Evolutionary conservation across 2,113 vertebrate species (phyloP).

Genomic region (Apeltes quadracus): DNA sequence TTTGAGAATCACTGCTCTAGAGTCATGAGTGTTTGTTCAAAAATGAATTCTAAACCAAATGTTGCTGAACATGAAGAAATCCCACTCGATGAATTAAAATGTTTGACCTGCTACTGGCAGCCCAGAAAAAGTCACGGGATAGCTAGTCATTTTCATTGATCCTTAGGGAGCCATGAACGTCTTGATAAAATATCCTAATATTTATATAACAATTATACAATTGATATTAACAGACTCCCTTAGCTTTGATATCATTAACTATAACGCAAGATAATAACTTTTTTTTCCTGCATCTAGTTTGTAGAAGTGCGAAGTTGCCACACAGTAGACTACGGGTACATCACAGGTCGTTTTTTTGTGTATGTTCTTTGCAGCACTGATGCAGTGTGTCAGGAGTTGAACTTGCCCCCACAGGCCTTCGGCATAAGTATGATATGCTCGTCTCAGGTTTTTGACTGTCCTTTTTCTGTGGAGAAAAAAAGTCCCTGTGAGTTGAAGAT

Average conservation of each 20-base stretch:
- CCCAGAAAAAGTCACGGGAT: background rate
- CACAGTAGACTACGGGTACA: background rate
- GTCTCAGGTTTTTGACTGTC: conserved; percentile 24
- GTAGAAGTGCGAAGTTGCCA: background rate
- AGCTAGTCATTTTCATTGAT: background rate
- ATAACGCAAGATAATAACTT: background rate
- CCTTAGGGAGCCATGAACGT: background rate
- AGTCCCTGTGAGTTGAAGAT: conserved; percentile 30
- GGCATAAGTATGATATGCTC: conserved; percentile 22
- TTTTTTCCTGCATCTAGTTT: background rate
- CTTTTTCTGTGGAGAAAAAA: conserved; percentile 19
- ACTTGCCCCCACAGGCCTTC: conserved; percentile 46
- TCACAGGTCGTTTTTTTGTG: background rate
- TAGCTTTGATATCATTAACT: background rate
- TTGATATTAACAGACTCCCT: background rate
- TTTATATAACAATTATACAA: background rate
- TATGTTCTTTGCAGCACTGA: background rate
- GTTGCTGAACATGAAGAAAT: background rate
- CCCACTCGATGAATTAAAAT: background rate
- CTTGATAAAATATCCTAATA: background rate
- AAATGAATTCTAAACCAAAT: background rate
- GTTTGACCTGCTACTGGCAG: background rate
- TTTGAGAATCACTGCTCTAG: too few relatives aligned
- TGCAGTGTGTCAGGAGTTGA: conserved; percentile 14
- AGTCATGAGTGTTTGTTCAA: background rate